Conservation (phyloP, 2,113 vertebrate species). For the Euleptes europaea region DNA sequence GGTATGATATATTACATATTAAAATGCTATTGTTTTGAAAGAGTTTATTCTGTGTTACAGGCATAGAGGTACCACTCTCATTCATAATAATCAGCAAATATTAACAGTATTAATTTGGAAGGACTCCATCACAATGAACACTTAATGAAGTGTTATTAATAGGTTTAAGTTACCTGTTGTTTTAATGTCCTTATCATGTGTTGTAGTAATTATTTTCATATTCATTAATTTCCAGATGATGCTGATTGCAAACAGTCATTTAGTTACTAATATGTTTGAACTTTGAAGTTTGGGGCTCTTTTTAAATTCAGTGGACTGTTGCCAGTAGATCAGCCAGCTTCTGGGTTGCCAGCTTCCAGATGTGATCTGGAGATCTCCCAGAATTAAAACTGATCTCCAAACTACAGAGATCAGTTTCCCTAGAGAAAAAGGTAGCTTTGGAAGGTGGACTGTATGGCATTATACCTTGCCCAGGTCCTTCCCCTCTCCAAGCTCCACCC, state of each 20-base stretch:
- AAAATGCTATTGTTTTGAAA: neutral
- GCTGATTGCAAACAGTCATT: conserved; percentile 5
- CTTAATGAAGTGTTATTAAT: neutral
- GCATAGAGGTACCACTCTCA: neutral
- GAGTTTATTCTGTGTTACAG: neutral
- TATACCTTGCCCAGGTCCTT: too few relatives aligned
- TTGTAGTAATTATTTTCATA: conserved; percentile 22
- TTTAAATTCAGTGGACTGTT: conserved; percentile 4
- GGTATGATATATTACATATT: neutral
- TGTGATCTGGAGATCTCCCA: too few relatives aligned
- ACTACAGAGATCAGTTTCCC: too few relatives aligned
- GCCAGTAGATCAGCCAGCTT: neutral
- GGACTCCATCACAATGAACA: neutral
- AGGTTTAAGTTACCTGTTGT: neutral
- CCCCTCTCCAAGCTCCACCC: too few relatives aligned
- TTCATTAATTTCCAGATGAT: conserved; percentile 9
- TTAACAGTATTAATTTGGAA: neutral
- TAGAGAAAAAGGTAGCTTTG: too few relatives aligned
- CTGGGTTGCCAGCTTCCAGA: too few relatives aligned
- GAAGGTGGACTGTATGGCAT: too few relatives aligned
- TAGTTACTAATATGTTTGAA: conserved; percentile 11
- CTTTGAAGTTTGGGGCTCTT: neutral
- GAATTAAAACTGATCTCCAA: too few relatives aligned
- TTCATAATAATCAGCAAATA: neutral
- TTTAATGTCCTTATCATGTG: conserved; percentile 22